Evolutionary conservation across 2,113 vertebrate species (phyloP), one percentile per base, ranked within the genome.

Genomic region (Lethenteron reissneri): DNA sequence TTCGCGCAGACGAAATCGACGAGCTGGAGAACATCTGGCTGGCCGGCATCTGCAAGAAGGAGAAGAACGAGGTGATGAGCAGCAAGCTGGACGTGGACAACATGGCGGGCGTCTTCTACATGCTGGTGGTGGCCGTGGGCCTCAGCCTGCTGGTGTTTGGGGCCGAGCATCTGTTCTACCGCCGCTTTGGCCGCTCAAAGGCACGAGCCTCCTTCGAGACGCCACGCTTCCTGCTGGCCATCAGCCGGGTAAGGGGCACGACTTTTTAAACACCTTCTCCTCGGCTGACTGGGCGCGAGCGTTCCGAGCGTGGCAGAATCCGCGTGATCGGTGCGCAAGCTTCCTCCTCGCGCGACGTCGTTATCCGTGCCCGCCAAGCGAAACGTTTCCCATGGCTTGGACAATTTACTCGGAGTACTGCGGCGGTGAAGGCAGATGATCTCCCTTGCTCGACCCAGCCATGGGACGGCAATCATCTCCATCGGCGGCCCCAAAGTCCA

Each of bases 21-120:
- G 95, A 92, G 76, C 83, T 99, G 76, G 89, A 99, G 82, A 95
- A 91, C 0, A 90, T 97, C 72, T 99, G 94, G 94, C 83, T 99
- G 57, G 95, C 94, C 0, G 94, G 94, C 1, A 97, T 99, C 81
- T 99, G 94, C 76, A 87, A 95, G 11, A 99, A 95, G 0, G 94
- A 99, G 82, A 99, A 96, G 84, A 99, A 95, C 0, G 94, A 97
- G 77, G 94, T 91, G 71, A 95, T 99, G 87, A 99, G 94, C 84
- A 95, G 88, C 74, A 97, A 99, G 78, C 80, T 99, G 78, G 94
- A 99, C 79, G 94, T 99, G 0, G 94, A 99, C 82, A 99, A 99
- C 82, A 99, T 99, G 94, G 92, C 94, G 0, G 94, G 94, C 0
- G 94, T 96, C 70, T 99, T 99, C 84, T 97, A 99, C 80, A 99